Base-by-base conservation (phyloP, 2,113 vertebrate species). In the Amia ocellicauda region DNA sequence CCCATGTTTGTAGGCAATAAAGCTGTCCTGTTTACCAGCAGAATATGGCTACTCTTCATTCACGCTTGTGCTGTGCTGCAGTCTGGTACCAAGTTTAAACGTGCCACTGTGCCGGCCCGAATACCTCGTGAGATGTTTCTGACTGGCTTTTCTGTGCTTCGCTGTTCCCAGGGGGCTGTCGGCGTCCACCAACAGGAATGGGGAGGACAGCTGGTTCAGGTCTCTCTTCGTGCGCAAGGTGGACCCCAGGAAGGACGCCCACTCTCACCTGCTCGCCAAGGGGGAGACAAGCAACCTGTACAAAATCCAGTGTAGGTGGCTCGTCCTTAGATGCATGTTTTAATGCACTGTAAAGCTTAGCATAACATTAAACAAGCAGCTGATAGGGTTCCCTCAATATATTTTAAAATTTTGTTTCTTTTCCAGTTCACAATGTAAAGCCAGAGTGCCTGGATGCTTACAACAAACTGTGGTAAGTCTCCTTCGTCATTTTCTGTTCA, bases 341-440 rank as follows among this genome's bases (percentile, higher is more conserved):
- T 36, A 36, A 36, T n/a, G n/a, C n/a, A n/a, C n/a, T n/a, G n/a
- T n/a, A n/a, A n/a, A n/a, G n/a, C n/a, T n/a, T n/a, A n/a, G n/a
- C n/a, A n/a, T n/a, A 36, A 36, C 31, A 7, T 36, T 7, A 36
- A 11, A 36, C n/a, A n/a, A n/a, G n/a, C n/a, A n/a, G n/a, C n/a
- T n/a, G n/a, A n/a, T n/a, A n/a, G n/a, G 31, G 31, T 7, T 1
- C 31, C 5, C 31, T 36, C 1, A 36, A 2, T n/a, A 36, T 36
- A 7, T 36, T 36, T 36, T 1, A 36, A 36, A 10, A 8, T 13
- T 76, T 19, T 59, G 26, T 66, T 80, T 78, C 81, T 69, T 64
- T 91, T 92, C 70, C 86, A 99, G 97, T 99, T 96, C 97, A 99
- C 85, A 99, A 94, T 69, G 96, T 99, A 72, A 99, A 99, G 77